These are phyloP conservation scores for Ceratosolen fusciceps DNA, from an alignment of 1,140 invertebrate species.

Conservation along the genomic window DNA sequence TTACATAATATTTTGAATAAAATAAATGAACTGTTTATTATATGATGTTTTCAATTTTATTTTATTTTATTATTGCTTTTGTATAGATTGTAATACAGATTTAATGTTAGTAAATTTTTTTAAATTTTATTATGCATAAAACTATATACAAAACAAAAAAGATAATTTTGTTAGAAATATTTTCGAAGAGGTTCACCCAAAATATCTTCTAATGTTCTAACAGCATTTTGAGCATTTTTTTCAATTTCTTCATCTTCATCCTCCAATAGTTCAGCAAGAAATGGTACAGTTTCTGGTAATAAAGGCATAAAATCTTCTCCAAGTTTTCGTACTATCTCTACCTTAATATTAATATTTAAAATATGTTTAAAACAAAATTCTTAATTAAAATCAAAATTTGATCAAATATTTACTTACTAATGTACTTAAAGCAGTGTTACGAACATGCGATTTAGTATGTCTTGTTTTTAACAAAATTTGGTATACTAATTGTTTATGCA, in stretches of 20 bases:
- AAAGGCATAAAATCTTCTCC: conserved; percentile 86
- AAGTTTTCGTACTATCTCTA: conserved; percentile 81
- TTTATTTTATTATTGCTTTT: no score
- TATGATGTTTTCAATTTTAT: conserved; percentile 12
- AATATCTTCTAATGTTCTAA: conserved; percentile 84
- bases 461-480: conserved; percentile 90
- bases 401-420: conserved; percentile 57
- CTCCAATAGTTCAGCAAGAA: conserved; percentile 86
- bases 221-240: conserved; percentile 78
- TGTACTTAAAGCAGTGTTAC: conserved; percentile 61
- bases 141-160: conserved; percentile 39
- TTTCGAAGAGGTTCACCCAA: conserved; percentile 88
- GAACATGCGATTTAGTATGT: conserved; percentile 75
- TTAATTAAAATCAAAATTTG: conserved; percentile 61
- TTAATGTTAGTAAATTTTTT: no score
- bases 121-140: conserved; percentile 17
- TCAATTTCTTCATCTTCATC: conserved; percentile 88
- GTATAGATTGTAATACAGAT: no score
- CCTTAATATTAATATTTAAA: conserved; percentile 64
- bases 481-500: conserved; percentile 92
- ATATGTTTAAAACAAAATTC: conserved; percentile 10
- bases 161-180: conserved; percentile 79
- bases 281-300: conserved; percentile 86
- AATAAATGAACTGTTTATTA: conserved; percentile 61
- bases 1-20: conserved; percentile 40